Conservation (phyloP, 1,140 invertebrate genomes). For the Drosophila lacteicornis region DNA sequence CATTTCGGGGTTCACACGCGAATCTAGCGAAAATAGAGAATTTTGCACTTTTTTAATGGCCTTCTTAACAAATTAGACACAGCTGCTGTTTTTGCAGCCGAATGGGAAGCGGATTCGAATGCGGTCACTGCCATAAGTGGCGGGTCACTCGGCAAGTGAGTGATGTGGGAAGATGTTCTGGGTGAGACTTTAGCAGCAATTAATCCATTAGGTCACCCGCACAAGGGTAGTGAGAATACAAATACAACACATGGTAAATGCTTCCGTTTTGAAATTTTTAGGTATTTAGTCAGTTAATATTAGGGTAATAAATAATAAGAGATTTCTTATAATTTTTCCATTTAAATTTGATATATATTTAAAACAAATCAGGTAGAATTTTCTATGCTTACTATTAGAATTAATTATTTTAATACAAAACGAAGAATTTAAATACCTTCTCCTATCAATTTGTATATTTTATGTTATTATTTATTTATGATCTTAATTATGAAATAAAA, state of each 20-base stretch:
- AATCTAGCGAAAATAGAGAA: constrained; percentile 34
- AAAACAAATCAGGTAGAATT: too few relatives aligned
- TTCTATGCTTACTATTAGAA: too few relatives aligned
- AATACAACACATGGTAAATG: not conserved
- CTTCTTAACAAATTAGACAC: constrained; percentile 71
- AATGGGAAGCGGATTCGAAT: constrained; percentile 48
- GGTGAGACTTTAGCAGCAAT: constrained; percentile 31
- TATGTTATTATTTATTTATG: not conserved
- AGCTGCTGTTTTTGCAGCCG: constrained; percentile 67
- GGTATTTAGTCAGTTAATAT: not conserved
- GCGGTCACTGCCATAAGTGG: constrained; percentile 43
- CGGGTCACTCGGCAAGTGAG: constrained; percentile 44
- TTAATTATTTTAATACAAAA: too few relatives aligned
- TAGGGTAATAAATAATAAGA: too few relatives aligned
- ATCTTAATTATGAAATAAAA: not conserved
- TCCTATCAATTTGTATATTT: too few relatives aligned
- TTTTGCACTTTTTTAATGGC: constrained; percentile 69
- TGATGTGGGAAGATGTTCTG: constrained; percentile 70
- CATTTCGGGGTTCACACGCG: constrained; percentile 59
- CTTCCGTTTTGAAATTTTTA: not conserved
- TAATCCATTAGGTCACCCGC: constrained; percentile 34
- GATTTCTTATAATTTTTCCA: not conserved
- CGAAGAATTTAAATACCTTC: too few relatives aligned
- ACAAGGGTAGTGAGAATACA: not conserved
- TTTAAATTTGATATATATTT: too few relatives aligned